These are phyloP conservation scores for Drosophila saltans DNA, from an alignment of 1,140 invertebrate genomes.

Conservation along the genomic window DNA sequence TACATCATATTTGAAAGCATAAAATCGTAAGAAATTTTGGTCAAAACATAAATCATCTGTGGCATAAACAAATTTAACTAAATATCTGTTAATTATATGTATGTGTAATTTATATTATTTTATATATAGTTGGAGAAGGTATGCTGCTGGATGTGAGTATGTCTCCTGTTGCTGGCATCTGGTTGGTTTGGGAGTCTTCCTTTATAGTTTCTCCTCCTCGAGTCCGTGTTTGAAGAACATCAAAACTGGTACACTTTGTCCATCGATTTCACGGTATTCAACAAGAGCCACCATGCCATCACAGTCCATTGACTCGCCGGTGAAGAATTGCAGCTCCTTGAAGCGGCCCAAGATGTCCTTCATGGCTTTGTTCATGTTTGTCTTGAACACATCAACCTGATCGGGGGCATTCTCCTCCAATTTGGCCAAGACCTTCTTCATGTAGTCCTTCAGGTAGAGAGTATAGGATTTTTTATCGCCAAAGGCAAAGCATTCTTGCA, in stretches of 20 bases:
- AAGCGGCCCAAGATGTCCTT: slow-evolving; percentile 96
- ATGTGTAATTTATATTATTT: background rate
- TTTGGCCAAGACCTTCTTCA: slow-evolving; percentile 96
- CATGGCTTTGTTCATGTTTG: slow-evolving; percentile 97
- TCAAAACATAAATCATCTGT: slow-evolving; percentile 57
- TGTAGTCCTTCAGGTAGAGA: slow-evolving; percentile 96
- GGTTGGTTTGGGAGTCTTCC: background rate
- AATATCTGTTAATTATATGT: slow-evolving; percentile 56
- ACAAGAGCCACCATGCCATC: slow-evolving; percentile 96
- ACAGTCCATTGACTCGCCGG: slow-evolving; percentile 96
- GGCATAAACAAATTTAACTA: slow-evolving; percentile 51
- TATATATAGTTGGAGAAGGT: slow-evolving; percentile 32
- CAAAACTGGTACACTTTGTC: slow-evolving; percentile 91
- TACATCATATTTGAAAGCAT: slow-evolving; percentile 26
- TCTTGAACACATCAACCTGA: slow-evolving; percentile 94
- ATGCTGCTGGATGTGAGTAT: slow-evolving; percentile 66
- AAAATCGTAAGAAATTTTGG: slow-evolving; percentile 44
- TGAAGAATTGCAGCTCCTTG: slow-evolving; percentile 97
- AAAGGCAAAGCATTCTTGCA: slow-evolving; percentile 93
- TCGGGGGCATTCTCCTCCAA: slow-evolving; percentile 91
- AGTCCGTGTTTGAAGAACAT: slow-evolving; percentile 98
- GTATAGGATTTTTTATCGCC: slow-evolving; percentile 95
- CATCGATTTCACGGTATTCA: slow-evolving; percentile 96
- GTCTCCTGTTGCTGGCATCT: slow-evolving; percentile 26
- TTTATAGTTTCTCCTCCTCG: slow-evolving; percentile 96